Conservation (phyloP, 2,888 invertebrate genomes). For the Adela reaumurella region DNA sequence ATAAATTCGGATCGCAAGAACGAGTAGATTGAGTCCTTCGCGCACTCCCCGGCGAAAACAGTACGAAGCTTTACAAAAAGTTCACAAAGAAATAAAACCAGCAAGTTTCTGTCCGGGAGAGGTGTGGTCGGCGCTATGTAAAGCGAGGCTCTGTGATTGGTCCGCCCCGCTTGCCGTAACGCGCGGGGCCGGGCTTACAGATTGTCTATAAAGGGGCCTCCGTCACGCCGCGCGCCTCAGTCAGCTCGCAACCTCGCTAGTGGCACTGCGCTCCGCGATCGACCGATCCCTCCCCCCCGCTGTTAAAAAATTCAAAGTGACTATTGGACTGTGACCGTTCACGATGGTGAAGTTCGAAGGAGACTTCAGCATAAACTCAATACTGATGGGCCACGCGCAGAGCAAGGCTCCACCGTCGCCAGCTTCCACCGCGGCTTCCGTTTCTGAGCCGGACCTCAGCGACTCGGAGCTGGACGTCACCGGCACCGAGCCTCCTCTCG, state of each 20-base stretch:
- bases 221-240: constrained; percentile 46
- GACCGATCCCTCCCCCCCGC: too few species aligned
- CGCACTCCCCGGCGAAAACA: too few species aligned
- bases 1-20: too few species aligned
- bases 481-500: constrained; percentile 69
- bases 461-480: constrained; percentile 76
- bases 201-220: constrained; percentile 32
- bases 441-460: constrained; percentile 40
- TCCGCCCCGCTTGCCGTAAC: constrained; percentile 17
- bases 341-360: constrained; percentile 59
- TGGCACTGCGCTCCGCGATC: constrained; percentile 16
- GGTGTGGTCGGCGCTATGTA: constrained; percentile 33
- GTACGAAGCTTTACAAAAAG: not conserved
- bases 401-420: constrained; percentile 41
- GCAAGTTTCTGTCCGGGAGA: constrained; percentile 4
- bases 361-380: constrained; percentile 78
- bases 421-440: constrained; percentile 19
- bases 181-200: constrained; percentile 26
- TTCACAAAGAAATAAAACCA: not conserved
- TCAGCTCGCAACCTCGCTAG: constrained; percentile 31
- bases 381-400: constrained; percentile 60
- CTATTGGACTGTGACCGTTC: constrained; percentile 4
- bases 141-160: constrained; percentile 31
- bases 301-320: not conserved
- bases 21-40: too few species aligned